phyloP scores from a whole-genome alignment of 1,140 invertebrate genomes.

The Rhopalosiphum padi region DNA sequence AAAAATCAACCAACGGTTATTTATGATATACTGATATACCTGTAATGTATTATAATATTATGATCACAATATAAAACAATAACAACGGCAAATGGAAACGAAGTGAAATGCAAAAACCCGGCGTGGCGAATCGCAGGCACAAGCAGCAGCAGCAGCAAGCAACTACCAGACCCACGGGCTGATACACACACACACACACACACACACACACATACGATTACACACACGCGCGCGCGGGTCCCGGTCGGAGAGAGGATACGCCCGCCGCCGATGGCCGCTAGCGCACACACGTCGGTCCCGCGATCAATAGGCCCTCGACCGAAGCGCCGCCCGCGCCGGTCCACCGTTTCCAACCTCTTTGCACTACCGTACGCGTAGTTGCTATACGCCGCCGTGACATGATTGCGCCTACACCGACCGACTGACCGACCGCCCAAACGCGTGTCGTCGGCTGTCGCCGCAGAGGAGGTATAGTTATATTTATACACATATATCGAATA shows the following conservation, averaged over 20 bases:
- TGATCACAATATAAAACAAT: not conserved
- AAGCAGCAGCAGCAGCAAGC: conserved; percentile 47
- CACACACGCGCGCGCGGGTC: conserved; percentile 6
- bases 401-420: not conserved
- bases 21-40: not conserved
- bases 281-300: conserved; percentile 10
- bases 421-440: not conserved
- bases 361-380: not conserved
- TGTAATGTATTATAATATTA: not conserved
- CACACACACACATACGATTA: not conserved
- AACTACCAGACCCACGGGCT: conserved; percentile 20
- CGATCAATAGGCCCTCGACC: conserved; percentile 54
- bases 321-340: conserved; percentile 18
- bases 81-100: not conserved
- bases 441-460: no score
- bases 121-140: conserved; percentile 43
- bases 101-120: conserved; percentile 25
- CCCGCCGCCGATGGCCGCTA: conserved; percentile 22
- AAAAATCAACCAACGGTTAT: not conserved
- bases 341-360: conserved; percentile 51
- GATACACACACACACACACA: not conserved
- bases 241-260: conserved; percentile 51
- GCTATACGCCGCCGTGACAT: not conserved
- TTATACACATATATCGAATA: no score
- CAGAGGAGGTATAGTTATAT: no score